phyloP scores from a whole-genome alignment of 2,113 vertebrate genomes.

The Scatophagus argus region DNA sequence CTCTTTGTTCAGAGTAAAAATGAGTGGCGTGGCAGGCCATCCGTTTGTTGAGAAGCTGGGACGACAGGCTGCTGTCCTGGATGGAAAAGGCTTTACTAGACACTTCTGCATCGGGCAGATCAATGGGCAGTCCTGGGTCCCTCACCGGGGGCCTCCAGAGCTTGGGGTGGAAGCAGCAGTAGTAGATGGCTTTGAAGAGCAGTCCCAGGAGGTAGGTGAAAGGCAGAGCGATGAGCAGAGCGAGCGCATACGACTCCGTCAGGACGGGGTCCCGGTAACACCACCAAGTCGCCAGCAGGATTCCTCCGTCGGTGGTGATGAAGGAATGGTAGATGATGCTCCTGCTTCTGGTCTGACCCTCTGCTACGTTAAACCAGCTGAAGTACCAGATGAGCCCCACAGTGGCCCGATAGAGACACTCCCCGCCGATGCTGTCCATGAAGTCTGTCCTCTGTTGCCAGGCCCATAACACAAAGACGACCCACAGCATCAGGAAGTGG shows the following conservation, averaged over 20 bases:
- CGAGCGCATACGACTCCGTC: slow-evolving; percentile 40
- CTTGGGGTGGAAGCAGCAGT: slow-evolving; percentile 88
- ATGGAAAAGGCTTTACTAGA: slow-evolving; percentile 34
- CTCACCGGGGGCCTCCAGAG: slow-evolving; percentile 60
- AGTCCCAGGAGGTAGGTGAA: slow-evolving; percentile 86
- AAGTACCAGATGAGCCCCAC: slow-evolving; percentile 94
- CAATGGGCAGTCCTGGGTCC: slow-evolving; percentile 28
- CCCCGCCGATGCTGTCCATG: slow-evolving; percentile 85
- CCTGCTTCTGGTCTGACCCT: slow-evolving; percentile 85
- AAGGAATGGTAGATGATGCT: slow-evolving; percentile 89
- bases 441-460: slow-evolving; percentile 89
- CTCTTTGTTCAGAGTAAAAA: slow-evolving; percentile 68
- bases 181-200: slow-evolving; percentile 86
- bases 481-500: slow-evolving; percentile 89
- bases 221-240: slow-evolving; percentile 59
- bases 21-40: slow-evolving; percentile 75
- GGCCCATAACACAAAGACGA: slow-evolving; percentile 87
- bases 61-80: slow-evolving; percentile 43
- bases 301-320: slow-evolving; percentile 82
- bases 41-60: slow-evolving; percentile 72
- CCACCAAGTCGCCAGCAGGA: slow-evolving; percentile 86
- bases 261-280: slow-evolving; percentile 65
- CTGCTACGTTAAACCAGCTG: slow-evolving; percentile 94
- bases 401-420: slow-evolving; percentile 90
- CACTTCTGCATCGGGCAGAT: slow-evolving; percentile 73